Evolutionary conservation across 2,113 vertebrate genomes (phyloP).

Genomic region (Prionailurus bengalensis): DNA sequence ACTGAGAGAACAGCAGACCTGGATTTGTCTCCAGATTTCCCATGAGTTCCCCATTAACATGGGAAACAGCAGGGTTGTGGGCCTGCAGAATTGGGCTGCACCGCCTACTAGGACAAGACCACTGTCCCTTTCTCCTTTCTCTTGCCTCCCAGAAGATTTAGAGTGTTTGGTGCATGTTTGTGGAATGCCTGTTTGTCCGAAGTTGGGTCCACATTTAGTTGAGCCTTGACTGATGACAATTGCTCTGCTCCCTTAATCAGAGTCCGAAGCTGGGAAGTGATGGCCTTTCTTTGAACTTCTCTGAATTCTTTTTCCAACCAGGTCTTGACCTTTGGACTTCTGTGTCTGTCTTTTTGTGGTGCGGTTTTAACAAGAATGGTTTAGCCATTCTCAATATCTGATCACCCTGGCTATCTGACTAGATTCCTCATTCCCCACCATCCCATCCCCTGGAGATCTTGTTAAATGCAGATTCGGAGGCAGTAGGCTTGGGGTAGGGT

Average conservation of each 20-base stretch:
- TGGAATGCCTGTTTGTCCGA: not conserved
- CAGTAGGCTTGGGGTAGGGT: not conserved
- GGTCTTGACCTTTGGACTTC: not conserved
- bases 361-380: not conserved
- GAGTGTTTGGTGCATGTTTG: not conserved
- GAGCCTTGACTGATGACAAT: not conserved
- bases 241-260: not conserved
- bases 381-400: not conserved
- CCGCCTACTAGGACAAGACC: not conserved
- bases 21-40: not conserved
- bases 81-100: not conserved
- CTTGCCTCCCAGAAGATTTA: not conserved
- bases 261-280: not conserved
- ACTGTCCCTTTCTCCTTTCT: not conserved
- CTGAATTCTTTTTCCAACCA: not conserved
- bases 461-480: not conserved
- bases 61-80: not conserved
- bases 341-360: not conserved
- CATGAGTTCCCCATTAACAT: fast-evolving
- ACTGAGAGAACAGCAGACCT: not conserved
- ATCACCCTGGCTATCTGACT: not conserved
- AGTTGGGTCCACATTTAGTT: not conserved
- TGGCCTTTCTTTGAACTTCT: not conserved
- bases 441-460: not conserved
- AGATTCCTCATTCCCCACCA: not conserved